Conservation (phyloP, 2,888 invertebrate species). For the Eupeodes luniger region DNA sequence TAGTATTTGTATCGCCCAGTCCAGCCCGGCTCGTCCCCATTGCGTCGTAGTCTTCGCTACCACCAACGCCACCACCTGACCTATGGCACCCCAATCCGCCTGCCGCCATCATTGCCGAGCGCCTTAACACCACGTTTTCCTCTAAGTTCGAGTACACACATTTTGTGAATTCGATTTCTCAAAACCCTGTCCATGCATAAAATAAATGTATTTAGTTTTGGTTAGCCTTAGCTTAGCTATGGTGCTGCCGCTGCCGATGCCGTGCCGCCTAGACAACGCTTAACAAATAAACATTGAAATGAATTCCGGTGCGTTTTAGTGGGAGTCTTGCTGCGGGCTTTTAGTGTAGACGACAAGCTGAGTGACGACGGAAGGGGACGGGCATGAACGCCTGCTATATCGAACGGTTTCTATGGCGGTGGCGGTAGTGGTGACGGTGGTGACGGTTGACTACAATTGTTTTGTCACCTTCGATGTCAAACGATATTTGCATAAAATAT, state of each 20-base stretch:
- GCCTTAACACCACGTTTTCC: neutral
- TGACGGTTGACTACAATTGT: slow-evolving; percentile 66
- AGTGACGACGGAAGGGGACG: neutral
- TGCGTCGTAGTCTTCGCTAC: neutral
- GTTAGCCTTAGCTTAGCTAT: neutral
- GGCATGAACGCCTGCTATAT: neutral
- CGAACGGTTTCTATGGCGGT: neutral
- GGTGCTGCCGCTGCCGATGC: neutral
- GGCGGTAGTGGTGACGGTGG: slow-evolving; percentile 18
- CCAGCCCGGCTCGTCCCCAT: slow-evolving; percentile 33
- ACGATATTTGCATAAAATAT: slow-evolving; percentile 73
- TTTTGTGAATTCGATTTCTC: slow-evolving; percentile 61
- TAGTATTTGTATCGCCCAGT: slow-evolving; percentile 18
- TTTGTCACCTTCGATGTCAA: slow-evolving; percentile 76
- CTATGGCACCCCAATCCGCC: slow-evolving; percentile 56
- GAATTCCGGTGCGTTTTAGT: slow-evolving; percentile 73
- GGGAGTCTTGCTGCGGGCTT: slow-evolving; percentile 62
- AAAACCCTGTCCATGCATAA: slow-evolving; percentile 67
- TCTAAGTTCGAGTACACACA: neutral
- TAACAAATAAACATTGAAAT: slow-evolving; percentile 73
- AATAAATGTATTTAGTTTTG: slow-evolving; percentile 25
- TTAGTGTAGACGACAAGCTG: slow-evolving; percentile 8
- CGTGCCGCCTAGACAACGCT: slow-evolving; percentile 43
- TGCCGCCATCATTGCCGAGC: neutral
- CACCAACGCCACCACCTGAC: slow-evolving; percentile 75